phyloP scores from a whole-genome alignment of 2,797 vertebrate species.

The Paratrypauchen microcephalus region DNA sequence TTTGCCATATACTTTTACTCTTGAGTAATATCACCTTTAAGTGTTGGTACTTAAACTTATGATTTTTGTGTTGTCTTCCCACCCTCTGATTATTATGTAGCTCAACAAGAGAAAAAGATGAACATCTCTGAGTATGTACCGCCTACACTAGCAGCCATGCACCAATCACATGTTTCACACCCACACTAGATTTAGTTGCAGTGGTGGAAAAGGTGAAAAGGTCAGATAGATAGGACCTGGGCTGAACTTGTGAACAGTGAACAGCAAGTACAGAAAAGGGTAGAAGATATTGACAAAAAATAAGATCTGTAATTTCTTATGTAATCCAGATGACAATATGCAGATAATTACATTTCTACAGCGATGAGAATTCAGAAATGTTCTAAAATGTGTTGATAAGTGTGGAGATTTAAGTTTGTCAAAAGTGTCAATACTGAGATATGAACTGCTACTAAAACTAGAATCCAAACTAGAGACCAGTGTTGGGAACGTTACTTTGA shows the following conservation, averaged over 20 bases:
- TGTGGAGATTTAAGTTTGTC: too few relatives aligned
- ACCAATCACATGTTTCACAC: constrained; percentile 7
- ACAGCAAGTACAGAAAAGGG: constrained; percentile 1
- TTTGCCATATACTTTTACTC: neutral
- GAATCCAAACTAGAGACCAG: too few relatives aligned
- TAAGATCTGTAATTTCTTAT: neutral
- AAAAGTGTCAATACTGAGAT: too few relatives aligned
- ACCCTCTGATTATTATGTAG: constrained; percentile 9
- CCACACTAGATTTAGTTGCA: constrained; percentile 21
- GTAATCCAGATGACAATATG: neutral
- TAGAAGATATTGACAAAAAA: neutral
- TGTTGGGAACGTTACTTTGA: too few relatives aligned
- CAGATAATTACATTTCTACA: neutral
- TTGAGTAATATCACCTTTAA: neutral
- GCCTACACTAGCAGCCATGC: constrained; percentile 16
- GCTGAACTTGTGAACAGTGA: constrained; percentile 20
- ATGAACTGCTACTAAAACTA: too few relatives aligned
- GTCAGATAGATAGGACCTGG: constrained; percentile 21
- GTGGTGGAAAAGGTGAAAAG: constrained; percentile 27
- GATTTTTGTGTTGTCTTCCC: neutral
- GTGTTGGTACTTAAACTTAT: neutral
- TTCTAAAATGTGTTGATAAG: neutral
- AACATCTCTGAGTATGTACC: constrained; percentile 11
- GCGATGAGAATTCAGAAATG: neutral
- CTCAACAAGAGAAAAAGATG: constrained; percentile 6